phyloP scores from a whole-genome alignment of 2,113 vertebrate species.

The Camelus dromedarius region DNA sequence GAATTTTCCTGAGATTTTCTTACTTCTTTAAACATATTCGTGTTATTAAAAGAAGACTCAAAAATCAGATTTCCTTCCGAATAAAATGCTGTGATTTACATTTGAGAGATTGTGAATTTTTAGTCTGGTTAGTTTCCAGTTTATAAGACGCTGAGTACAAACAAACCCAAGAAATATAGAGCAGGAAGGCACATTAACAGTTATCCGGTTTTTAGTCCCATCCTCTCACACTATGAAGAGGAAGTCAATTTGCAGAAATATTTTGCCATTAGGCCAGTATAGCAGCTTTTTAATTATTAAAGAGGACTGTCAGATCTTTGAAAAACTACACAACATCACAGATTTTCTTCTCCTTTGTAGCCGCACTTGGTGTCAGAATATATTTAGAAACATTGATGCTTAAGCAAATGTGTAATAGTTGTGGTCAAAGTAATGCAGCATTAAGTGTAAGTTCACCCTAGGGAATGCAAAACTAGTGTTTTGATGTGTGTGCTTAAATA shows the following conservation, averaged over 20 bases:
- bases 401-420: constrained; percentile 70
- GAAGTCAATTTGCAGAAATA: constrained; percentile 64
- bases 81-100: constrained; percentile 14
- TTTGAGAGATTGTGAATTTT: constrained; percentile 17
- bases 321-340: background rate
- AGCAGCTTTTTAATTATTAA: constrained; percentile 66
- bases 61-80: background rate
- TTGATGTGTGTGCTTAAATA: constrained; percentile 67
- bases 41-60: constrained; percentile 25
- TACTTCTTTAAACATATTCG: background rate
- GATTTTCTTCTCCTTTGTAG: constrained; percentile 58
- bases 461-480: background rate
- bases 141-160: constrained; percentile 13
- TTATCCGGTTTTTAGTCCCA: background rate
- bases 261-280: constrained; percentile 63
- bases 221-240: constrained; percentile 30
- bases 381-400: constrained; percentile 56
- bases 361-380: background rate
- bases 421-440: constrained; percentile 57
- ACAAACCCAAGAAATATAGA: background rate
- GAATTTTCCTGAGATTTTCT: background rate
- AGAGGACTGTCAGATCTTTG: constrained; percentile 56
- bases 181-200: background rate
- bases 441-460: constrained; percentile 59
- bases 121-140: constrained; percentile 24